Percentiles rank a stretch among this genome's conserved stretches.
Conservation (phyloP, 2,113 vertebrate species). For the Sarotherodon lohbergeri region DNA sequence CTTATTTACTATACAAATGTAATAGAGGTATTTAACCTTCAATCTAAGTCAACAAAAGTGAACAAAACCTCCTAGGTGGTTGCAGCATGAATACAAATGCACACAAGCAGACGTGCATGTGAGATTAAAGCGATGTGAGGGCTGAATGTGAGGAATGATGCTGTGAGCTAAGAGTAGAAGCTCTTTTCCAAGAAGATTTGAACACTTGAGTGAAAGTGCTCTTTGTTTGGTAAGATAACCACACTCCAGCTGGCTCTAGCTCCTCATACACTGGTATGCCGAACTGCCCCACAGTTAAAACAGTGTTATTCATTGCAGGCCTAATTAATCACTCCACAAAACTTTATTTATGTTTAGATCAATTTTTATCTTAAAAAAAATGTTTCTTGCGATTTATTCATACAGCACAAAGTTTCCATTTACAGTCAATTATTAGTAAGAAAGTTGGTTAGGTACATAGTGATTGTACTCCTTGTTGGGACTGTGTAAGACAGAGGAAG, state of each 20-base stretch:
- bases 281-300: background rate
- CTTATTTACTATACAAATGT: background rate
- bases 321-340: background rate
- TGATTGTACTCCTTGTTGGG: background rate
- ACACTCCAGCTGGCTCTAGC: slow-evolving; percentile 14
- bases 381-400: rapidly evolving
- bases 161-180: background rate
- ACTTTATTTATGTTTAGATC: background rate
- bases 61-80: background rate
- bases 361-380: rapidly evolving
- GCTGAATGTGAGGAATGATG: background rate
- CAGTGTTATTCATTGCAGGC: background rate
- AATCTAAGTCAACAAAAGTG: background rate
- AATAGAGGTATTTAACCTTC: background rate
- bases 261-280: background rate
- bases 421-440: background rate
- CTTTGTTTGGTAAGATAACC: slow-evolving; percentile 30
- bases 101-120: background rate
- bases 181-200: slow-evolving; percentile 25
- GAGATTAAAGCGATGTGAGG: background rate
- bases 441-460: background rate
- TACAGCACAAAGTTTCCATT: background rate
- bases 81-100: background rate
- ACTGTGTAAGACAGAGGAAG: slow-evolving; percentile 52
- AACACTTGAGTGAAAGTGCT: slow-evolving; percentile 31